phyloP scores from a whole-genome alignment of 2,113 vertebrate genomes.

The Narcine bancroftii region DNA sequence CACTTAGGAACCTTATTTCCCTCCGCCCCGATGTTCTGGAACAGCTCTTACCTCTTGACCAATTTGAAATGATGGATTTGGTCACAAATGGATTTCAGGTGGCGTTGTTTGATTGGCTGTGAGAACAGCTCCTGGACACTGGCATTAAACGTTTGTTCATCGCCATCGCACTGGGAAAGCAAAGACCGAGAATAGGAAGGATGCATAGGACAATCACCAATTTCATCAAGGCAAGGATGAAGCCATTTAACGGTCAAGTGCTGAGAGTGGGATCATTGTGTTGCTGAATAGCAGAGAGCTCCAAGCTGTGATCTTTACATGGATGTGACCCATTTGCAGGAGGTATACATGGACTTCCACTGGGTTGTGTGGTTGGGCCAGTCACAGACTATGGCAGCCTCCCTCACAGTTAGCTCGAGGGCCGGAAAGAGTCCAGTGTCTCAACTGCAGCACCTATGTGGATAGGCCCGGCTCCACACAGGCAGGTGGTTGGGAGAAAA shows the following conservation, averaged over 20 bases:
- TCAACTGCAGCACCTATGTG: not conserved
- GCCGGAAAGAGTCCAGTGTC: not conserved
- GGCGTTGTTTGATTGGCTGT: conserved; percentile 82
- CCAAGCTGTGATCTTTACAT: no score
- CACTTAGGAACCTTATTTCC: not conserved
- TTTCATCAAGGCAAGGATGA: not conserved
- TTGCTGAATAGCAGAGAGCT: not conserved
- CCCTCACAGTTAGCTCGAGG: not conserved
- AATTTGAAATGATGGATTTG: conserved; percentile 88
- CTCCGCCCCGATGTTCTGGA: no score
- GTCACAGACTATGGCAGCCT: not conserved
- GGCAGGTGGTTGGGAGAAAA: not conserved
- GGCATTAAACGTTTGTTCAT: conserved; percentile 75
- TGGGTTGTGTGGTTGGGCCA: not conserved
- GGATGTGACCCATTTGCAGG: no score
- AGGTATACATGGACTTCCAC: no score
- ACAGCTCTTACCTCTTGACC: conserved; percentile 67
- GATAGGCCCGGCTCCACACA: not conserved
- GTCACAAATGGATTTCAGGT: conserved; percentile 85
- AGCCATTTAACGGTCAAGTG: not conserved
- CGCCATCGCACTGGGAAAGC: conserved; percentile 67
- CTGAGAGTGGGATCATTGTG: not conserved
- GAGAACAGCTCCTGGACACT: conserved; percentile 82
- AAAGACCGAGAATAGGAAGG: conserved; percentile 32
- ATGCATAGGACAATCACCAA: not conserved